Conservation (phyloP, 2,888 invertebrate genomes). For the Macrosiphum euphorbiae region DNA sequence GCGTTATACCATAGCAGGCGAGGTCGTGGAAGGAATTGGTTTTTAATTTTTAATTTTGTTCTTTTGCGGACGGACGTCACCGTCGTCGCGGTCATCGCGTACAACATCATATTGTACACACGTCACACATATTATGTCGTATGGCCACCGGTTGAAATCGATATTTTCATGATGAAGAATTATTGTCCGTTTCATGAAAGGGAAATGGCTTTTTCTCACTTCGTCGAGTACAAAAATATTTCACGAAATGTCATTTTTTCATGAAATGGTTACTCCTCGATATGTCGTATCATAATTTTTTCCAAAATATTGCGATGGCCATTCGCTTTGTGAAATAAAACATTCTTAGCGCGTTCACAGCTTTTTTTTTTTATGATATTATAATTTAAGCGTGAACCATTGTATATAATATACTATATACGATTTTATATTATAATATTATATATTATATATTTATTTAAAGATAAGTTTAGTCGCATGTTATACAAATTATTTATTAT, state of each 20-base stretch:
- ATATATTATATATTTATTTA: too few species aligned
- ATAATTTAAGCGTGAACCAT: too few species aligned
- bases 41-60: background rate
- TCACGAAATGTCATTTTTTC: background rate
- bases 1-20: background rate
- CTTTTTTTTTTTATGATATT: too few species aligned
- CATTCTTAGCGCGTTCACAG: background rate
- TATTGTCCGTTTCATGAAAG: background rate
- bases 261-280: background rate
- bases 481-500: background rate
- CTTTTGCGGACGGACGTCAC: background rate
- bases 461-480: background rate
- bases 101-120: background rate
- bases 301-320: background rate
- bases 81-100: constrained; percentile 18
- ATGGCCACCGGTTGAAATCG: background rate
- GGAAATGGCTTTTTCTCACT: background rate
- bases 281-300: background rate
- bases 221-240: background rate
- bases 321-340: background rate
- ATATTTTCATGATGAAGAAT: background rate
- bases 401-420: too few species aligned
- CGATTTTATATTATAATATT: background rate
- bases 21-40: background rate
- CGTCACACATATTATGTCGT: background rate